Evolutionary conservation across 2,888 invertebrate species (phyloP).

Genomic region (Epirrita christyi): DNA sequence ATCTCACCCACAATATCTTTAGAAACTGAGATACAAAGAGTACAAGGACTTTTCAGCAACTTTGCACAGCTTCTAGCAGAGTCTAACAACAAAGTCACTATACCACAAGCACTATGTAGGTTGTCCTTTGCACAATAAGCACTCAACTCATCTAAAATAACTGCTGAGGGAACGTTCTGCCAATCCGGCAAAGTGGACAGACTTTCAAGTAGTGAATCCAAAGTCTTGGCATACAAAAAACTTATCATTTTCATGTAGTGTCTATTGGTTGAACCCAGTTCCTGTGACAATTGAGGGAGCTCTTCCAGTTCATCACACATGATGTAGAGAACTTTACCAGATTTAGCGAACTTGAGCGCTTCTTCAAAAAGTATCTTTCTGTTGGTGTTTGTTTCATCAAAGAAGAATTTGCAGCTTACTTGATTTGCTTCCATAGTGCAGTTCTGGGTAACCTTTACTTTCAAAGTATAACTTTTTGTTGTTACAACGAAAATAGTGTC

Average conservation of each 20-base stretch:
- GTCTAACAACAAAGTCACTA: constrained; percentile 64
- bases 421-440: constrained; percentile 16
- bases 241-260: constrained; percentile 77
- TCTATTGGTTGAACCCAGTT: constrained; percentile 58
- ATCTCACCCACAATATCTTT: constrained; percentile 55
- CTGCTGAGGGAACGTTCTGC: constrained; percentile 67
- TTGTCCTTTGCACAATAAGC: constrained; percentile 57
- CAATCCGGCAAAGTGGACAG: constrained; percentile 65
- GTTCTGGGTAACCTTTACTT: not conserved
- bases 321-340: constrained; percentile 74
- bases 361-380: constrained; percentile 68
- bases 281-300: constrained; percentile 71
- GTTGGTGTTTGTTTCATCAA: constrained; percentile 54
- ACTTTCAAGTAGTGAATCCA: constrained; percentile 66
- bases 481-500: too few relatives aligned
- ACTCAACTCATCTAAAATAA: constrained; percentile 70
- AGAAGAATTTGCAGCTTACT: constrained; percentile 52
- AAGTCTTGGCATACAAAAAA: constrained; percentile 67
- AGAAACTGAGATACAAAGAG: constrained; percentile 58
- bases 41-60: constrained; percentile 48
- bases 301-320: constrained; percentile 67
- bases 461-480: too few relatives aligned
- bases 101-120: constrained; percentile 67
- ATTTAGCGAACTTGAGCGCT: constrained; percentile 59
- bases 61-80: constrained; percentile 58